Base-by-base conservation (phyloP, 1,140 invertebrate genomes). In the Drosophila asahinai region DNA sequence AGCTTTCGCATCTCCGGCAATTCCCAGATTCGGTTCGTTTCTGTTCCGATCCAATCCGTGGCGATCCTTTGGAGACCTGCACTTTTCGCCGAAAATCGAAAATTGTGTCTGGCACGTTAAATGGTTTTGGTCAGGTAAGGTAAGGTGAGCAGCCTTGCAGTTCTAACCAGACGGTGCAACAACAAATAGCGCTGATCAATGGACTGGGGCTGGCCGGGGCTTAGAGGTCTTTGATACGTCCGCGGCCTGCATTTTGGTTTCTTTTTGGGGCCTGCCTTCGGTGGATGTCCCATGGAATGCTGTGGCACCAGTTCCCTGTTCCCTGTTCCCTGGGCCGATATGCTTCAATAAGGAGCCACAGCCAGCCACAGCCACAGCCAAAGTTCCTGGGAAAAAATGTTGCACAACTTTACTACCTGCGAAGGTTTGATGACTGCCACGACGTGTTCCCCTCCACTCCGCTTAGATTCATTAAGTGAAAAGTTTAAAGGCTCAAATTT, bases 91-190 rank as follows among this genome's bases (percentile, higher is more conserved):
- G 86, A 90, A 89, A 90, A 90, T 90, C 86, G 86, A 90, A 89
- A 90, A 90, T 90, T 90, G 86, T 90, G 86, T 89, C 86, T 89
- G 86, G 86, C 86, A 89, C 86, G 86, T 90, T 90, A 90, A 90
- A 90, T 91, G 86, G 57, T 81, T 36, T 80, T 75, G 72, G 72
- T 60, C 80, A 83, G 83, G 86, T 80, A 86, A 89, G 70, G 36
- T 30, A 30, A 30, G 22, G 22, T 36, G 17, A n/a, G 33, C 33
- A 25, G 27, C 27, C 77, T 78, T 89, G 84, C 84, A 89, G 84
- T 89, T 89, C 86, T 89, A 90, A 89, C 86, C 86, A 89, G 86
- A 89, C 86, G 71, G 74, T 87, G 83, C 86, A 89, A 77, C 81
- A 83, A 80, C 81, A 73, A 84, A 84, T 89, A 84, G 70, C 84